Evolutionary conservation across 2,113 vertebrate genomes (phyloP).

Genomic region (Poecilia latipinna): DNA sequence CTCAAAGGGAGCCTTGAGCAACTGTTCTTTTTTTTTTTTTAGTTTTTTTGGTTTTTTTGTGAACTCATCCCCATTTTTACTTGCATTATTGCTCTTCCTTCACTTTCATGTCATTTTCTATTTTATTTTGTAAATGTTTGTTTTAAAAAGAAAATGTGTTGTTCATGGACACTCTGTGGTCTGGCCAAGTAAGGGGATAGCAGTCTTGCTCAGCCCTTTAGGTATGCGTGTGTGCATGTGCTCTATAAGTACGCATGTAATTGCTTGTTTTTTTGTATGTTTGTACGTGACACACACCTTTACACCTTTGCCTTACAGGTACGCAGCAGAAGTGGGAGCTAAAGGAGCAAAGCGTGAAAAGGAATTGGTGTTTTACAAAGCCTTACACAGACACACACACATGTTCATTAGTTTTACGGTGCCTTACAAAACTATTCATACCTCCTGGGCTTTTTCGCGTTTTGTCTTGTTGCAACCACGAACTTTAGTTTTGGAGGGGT

Average conservation of each 20-base stretch:
- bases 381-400: constrained; percentile 67
- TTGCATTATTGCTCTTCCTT: constrained; percentile 46
- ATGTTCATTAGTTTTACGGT: constrained; percentile 30
- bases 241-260: constrained; percentile 59
- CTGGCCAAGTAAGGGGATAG: constrained; percentile 70
- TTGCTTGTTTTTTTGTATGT: constrained; percentile 66
- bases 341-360: constrained; percentile 51
- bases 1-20: constrained; percentile 28
- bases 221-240: constrained; percentile 63
- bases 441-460: not conserved
- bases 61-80: constrained; percentile 6
- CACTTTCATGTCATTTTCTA: constrained; percentile 23
- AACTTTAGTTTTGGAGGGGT: not conserved
- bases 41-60: not conserved
- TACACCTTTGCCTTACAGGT: constrained; percentile 77
- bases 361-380: constrained; percentile 59
- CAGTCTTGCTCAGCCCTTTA: constrained; percentile 65
- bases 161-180: constrained; percentile 59
- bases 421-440: not conserved
- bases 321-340: constrained; percentile 75
- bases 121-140: constrained; percentile 41
- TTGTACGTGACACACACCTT: constrained; percentile 59
- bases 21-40: constrained; percentile 19
- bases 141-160: constrained; percentile 13
- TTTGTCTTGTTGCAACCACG: not conserved